Percentiles rank a stretch among this genome's conserved stretches.
Evolutionary conservation across 2,113 vertebrate species (phyloP).

Genomic region (Eulemur macaco): DNA sequence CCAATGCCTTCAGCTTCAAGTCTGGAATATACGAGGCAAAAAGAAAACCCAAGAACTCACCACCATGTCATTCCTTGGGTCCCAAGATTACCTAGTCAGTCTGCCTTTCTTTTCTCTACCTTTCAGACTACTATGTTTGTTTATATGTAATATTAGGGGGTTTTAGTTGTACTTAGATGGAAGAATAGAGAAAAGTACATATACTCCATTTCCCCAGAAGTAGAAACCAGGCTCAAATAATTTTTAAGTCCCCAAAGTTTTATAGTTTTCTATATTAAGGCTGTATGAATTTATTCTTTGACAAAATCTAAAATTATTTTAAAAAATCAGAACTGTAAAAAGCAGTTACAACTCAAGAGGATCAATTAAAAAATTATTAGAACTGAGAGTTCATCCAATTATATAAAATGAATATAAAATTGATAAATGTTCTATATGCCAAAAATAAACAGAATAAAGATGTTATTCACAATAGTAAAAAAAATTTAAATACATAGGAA

Average conservation of each 20-base stretch:
- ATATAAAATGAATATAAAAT: neutral
- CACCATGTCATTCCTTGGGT: neutral
- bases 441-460: neutral
- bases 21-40: neutral
- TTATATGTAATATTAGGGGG: neutral
- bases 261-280: neutral
- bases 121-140: neutral
- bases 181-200: neutral
- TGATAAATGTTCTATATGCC: neutral
- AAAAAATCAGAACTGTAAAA: neutral
- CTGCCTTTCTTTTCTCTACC: neutral
- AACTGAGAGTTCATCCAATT: neutral
- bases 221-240: neutral
- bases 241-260: neutral
- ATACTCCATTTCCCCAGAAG: neutral
- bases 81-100: neutral
- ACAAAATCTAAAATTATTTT: neutral
- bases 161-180: neutral
- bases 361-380: neutral
- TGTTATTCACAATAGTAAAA: neutral
- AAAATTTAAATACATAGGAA: neutral
- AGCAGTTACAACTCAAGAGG: neutral
- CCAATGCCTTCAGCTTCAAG: neutral
- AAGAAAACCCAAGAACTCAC: neutral
- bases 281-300: neutral